Evolutionary conservation across 2,797 vertebrate species (phyloP).

Genomic region (Buphagus erythrorhynchus): DNA sequence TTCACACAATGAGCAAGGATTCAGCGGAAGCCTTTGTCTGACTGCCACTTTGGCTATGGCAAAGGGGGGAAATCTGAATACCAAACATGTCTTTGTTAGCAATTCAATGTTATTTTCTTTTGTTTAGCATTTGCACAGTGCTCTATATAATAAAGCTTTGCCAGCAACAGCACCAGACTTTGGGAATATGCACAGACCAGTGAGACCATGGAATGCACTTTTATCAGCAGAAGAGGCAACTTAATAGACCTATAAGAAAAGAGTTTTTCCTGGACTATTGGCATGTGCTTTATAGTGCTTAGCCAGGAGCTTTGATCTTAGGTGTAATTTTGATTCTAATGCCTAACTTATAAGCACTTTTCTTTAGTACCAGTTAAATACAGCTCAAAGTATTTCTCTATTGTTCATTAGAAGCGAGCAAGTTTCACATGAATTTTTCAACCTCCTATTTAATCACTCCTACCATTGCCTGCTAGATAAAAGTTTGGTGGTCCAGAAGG

Average conservation of each 20-base stretch:
- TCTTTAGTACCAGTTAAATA: background rate
- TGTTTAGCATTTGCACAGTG: slow-evolving; percentile 10
- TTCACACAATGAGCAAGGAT: background rate
- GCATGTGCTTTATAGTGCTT: background rate
- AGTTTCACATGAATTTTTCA: background rate
- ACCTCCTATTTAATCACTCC: background rate
- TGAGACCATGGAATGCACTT: background rate
- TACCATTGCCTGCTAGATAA: background rate
- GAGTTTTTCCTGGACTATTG: background rate
- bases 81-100: background rate
- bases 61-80: background rate
- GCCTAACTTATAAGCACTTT: background rate
- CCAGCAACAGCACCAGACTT: background rate
- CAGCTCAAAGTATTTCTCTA: background rate
- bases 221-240: background rate
- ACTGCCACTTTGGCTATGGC: background rate
- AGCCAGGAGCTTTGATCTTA: background rate
- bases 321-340: background rate
- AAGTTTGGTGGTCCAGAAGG: background rate
- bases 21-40: background rate
- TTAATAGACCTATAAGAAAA: background rate
- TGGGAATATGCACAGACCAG: background rate
- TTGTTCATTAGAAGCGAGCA: background rate
- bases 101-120: slow-evolving; percentile 12
- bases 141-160: background rate